These are phyloP conservation scores for Nemotelus nigrinus DNA, from an alignment of 2,888 invertebrate species.

Conservation along the genomic window DNA sequence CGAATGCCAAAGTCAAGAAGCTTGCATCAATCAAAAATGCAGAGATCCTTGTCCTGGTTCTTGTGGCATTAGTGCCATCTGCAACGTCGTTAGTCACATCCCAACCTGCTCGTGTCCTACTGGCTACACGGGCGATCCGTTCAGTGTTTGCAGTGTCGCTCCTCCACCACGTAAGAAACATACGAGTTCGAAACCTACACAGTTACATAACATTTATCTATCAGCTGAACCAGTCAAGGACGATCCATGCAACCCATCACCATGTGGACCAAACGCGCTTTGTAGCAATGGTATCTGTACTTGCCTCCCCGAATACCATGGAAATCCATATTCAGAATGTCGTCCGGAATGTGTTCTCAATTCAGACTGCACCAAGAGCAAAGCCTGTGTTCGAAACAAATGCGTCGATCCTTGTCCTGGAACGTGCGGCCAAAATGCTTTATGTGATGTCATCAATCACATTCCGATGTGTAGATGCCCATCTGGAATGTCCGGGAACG, in stretches of 20 bases:
- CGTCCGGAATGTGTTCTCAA: constrained; percentile 78
- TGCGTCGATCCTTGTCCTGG: constrained; percentile 79
- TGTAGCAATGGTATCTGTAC: constrained; percentile 75
- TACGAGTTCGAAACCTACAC: constrained; percentile 37
- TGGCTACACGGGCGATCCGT: constrained; percentile 73
- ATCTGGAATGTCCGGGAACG: constrained; percentile 74
- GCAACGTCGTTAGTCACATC: constrained; percentile 74
- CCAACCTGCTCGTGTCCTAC: constrained; percentile 74
- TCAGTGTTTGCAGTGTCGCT: constrained; percentile 67
- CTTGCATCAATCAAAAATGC: constrained; percentile 80
- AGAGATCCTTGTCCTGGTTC: constrained; percentile 75
- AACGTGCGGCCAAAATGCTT: constrained; percentile 76
- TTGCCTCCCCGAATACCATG: constrained; percentile 73
- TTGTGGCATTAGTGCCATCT: constrained; percentile 72
- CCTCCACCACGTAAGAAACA: constrained; percentile 62
- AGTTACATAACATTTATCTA: constrained; percentile 55
- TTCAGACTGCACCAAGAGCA: constrained; percentile 73
- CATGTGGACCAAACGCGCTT: constrained; percentile 77
- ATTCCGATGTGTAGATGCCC: constrained; percentile 75
- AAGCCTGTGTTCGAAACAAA: constrained; percentile 76
- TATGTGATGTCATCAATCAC: constrained; percentile 79
- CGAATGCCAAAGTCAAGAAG: constrained; percentile 75
- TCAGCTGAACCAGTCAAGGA: constrained; percentile 63
- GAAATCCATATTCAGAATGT: constrained; percentile 76
- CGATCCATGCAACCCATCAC: constrained; percentile 75